A percentile compares a stretch with the other conserved stretches of the same genome.
These are phyloP conservation scores for Palythoa grandis DNA, from an alignment of 92 coral and sea anemone species.

Conservation along the genomic window DNA sequence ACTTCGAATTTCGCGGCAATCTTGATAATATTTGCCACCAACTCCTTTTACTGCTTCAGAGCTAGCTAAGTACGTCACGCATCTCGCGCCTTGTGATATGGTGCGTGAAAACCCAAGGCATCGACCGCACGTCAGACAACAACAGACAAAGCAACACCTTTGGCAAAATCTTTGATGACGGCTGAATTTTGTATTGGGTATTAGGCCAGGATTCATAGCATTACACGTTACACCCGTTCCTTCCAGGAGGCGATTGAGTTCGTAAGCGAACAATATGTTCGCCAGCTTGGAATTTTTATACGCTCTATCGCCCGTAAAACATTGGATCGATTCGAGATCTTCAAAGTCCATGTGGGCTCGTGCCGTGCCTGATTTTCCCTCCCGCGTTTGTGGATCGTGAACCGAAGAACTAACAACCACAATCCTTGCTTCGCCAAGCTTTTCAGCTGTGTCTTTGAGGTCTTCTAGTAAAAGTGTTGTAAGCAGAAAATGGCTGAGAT, in stretches of 20 bases:
- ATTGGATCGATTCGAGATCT: constrained; percentile 49
- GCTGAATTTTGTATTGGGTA: constrained; percentile 44
- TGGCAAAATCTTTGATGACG: constrained; percentile 44
- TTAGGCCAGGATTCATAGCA: constrained; percentile 55
- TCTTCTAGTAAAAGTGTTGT: constrained; percentile 50
- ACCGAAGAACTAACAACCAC: constrained; percentile 50
- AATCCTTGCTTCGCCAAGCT: constrained; percentile 55
- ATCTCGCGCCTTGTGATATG: constrained; percentile 40
- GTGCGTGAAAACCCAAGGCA: constrained; percentile 39
- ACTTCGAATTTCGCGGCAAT: constrained; percentile 42
- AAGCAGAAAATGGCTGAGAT: constrained; percentile 57
- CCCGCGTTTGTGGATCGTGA: constrained; percentile 33
- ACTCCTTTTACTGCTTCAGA: constrained; percentile 44
- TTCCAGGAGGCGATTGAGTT: constrained; percentile 55
- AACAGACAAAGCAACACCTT: constrained; percentile 40
- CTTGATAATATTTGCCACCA: constrained; percentile 53
- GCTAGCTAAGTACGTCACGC: constrained; percentile 52
- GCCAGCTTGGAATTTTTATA: constrained; percentile 66
- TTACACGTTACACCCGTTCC: constrained; percentile 63
- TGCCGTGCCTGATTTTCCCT: constrained; percentile 16
- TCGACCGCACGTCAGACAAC: constrained; percentile 42
- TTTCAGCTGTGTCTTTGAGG: constrained; percentile 54
- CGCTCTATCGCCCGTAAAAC: constrained; percentile 48
- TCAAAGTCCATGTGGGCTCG: constrained; percentile 49
- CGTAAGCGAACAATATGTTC: constrained; percentile 56